These are phyloP conservation scores for Hydra vulgaris DNA, from an alignment of 30 jellyfish, hydroid and myxozoan genomes.

Conservation along the genomic window DNA sequence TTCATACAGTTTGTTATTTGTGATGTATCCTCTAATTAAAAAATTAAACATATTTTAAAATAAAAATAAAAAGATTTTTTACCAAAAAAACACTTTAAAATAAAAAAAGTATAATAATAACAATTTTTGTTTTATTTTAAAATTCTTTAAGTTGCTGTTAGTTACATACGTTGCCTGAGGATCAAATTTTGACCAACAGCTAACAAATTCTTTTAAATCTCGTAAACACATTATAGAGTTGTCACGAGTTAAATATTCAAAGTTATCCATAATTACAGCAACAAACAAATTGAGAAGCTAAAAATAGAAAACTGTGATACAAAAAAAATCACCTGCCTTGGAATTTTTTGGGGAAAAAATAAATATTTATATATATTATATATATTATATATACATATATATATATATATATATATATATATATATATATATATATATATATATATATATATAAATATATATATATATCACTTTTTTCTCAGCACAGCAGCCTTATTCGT, in stretches of 20 bases:
- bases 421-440: too few species aligned
- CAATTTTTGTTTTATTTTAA: too few species aligned
- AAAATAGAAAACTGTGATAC: neutral
- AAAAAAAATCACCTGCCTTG: neutral
- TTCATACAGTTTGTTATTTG: constrained; percentile 43
- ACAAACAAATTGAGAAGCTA: constrained; percentile 79
- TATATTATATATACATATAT: too few species aligned
- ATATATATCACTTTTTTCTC: too few species aligned
- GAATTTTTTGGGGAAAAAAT: neutral
- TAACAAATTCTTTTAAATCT: constrained; percentile 77
- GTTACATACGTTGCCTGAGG: constrained; percentile 77
- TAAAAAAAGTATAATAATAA: too few species aligned
- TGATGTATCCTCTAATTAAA: constrained; percentile 20
- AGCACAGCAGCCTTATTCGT: too few species aligned
- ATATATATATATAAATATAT: too few species aligned
- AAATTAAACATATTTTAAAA: neutral
- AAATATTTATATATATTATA: too few species aligned
- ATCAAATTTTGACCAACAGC: constrained; percentile 95
- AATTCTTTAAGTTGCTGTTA: too few species aligned
- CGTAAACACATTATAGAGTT: constrained; percentile 92
- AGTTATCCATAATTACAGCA: constrained; percentile 97
- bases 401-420: too few species aligned
- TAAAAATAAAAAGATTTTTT: too few species aligned
- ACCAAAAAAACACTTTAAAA: too few species aligned
- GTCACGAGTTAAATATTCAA: constrained; percentile 91